phyloP scores from a whole-genome alignment of 1,140 invertebrate genomes.

The Brachionus rubens region DNA sequence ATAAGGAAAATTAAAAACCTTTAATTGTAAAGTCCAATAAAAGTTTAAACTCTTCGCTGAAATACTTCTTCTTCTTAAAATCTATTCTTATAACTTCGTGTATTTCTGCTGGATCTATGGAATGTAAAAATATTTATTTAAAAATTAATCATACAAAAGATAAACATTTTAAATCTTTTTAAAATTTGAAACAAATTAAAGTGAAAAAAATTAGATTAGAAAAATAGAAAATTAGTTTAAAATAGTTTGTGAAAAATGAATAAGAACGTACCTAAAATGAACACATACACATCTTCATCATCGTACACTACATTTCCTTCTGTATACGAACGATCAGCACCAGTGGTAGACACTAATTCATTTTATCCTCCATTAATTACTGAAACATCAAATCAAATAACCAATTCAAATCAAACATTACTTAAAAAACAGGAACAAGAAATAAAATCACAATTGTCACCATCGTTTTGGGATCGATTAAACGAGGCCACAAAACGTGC shows the following conservation, averaged over 20 bases:
- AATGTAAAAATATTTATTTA: too few species aligned
- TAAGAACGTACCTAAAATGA: slow-evolving; percentile 18
- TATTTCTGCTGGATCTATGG: too few species aligned
- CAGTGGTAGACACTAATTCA: neutral
- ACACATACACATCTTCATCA: slow-evolving; percentile 1
- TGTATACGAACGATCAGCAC: neutral
- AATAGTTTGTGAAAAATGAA: slow-evolving; percentile 36
- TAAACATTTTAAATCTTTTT: too few species aligned
- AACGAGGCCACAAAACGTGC: slow-evolving; percentile 33
- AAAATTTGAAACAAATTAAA: too few species aligned
- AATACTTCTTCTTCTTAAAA: too few species aligned
- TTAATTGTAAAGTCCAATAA: too few species aligned
- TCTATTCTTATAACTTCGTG: too few species aligned
- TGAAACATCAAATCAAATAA: neutral
- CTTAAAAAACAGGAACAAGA: slow-evolving; percentile 38
- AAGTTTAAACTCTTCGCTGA: too few species aligned
- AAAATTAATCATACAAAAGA: too few species aligned
- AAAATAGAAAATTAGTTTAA: neutral
- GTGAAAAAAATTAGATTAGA: neutral
- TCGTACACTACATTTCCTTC: neutral
- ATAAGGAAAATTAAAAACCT: too few species aligned
- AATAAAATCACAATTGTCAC: slow-evolving; percentile 37
- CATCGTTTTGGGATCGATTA: slow-evolving; percentile 27
- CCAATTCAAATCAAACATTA: neutral
- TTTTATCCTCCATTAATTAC: slow-evolving; percentile 12